phyloP scores from a whole-genome alignment of 2,797 vertebrate species.

The Alauda arvensis region DNA sequence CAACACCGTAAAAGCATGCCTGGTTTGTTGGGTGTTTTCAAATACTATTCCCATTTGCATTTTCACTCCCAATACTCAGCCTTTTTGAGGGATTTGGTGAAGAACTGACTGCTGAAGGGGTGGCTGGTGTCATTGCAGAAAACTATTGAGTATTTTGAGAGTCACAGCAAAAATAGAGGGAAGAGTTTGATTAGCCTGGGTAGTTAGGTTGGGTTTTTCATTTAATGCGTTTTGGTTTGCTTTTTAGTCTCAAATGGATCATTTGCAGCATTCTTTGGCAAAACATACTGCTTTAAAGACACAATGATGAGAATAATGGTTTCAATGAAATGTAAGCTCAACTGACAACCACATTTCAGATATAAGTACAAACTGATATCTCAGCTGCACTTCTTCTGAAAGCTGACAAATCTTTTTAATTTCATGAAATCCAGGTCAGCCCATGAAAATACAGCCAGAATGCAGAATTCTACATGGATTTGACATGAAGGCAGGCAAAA shows the following conservation, averaged over 20 bases:
- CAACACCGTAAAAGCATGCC: neutral
- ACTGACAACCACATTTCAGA: neutral
- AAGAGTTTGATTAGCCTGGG: neutral
- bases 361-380: neutral
- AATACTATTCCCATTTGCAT: neutral
- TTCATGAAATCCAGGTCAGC: neutral
- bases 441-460: neutral
- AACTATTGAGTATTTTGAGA: neutral
- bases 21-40: neutral
- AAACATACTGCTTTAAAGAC: neutral
- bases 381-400: conserved; percentile 12
- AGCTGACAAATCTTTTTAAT: conserved; percentile 17
- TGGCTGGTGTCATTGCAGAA: neutral
- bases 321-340: neutral
- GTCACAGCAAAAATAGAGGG: neutral
- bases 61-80: neutral
- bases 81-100: neutral
- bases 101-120: neutral
- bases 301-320: neutral
- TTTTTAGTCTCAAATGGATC: neutral
- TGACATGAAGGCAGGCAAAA: conserved; percentile 25
- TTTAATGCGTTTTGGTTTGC: neutral
- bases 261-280: neutral
- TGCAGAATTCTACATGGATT: neutral
- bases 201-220: neutral